phyloP scores from a whole-genome alignment of 2,888 invertebrate species.

The Cephus sareptanus region DNA sequence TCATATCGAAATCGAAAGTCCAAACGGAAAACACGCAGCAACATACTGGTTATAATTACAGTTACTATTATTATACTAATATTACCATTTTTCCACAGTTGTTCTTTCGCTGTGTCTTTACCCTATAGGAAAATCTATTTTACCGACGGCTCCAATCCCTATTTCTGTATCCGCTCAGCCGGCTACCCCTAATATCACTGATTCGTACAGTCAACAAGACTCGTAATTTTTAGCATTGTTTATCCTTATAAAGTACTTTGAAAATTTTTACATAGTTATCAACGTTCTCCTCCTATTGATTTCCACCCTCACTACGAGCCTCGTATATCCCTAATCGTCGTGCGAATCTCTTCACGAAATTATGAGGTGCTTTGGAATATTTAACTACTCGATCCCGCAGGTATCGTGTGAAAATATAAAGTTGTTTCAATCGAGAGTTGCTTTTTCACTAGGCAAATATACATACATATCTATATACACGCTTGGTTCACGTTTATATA shows the following conservation, averaged over 20 bases:
- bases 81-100: neutral
- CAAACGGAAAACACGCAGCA: neutral
- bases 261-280: neutral
- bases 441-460: neutral
- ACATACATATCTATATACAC: neutral
- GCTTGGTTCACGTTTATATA: neutral
- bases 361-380: neutral
- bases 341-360: neutral
- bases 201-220: neutral
- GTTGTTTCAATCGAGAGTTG: neutral
- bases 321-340: neutral
- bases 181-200: neutral
- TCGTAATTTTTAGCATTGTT: neutral
- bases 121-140: neutral
- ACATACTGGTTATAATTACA: neutral
- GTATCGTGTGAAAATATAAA: neutral
- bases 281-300: neutral
- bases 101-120: neutral
- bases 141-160: neutral
- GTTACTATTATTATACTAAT: neutral
- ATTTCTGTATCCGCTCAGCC: neutral
- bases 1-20: neutral
- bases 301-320: neutral
- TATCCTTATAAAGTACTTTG: neutral
- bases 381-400: neutral